Evolutionary conservation across 2,113 vertebrate genomes (phyloP).

Genomic region (Aegithalos caudatus): DNA sequence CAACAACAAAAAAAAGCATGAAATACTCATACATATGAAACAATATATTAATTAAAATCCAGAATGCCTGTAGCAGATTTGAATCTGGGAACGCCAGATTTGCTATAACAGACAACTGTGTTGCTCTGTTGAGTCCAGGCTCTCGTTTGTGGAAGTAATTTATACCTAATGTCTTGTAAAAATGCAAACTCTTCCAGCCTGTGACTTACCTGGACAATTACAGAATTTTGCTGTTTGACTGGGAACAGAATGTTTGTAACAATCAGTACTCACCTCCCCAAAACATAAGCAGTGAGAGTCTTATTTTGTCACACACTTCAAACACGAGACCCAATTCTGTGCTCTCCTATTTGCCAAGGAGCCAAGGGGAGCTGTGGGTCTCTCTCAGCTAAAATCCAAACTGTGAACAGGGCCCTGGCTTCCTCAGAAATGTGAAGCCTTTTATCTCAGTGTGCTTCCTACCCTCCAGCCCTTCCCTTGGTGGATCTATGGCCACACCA

Average conservation of each 20-base stretch:
- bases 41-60: slow-evolving; percentile 53
- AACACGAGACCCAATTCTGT: neutral
- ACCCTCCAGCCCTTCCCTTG: neutral
- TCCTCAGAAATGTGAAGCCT: neutral
- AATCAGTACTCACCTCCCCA: neutral
- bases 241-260: neutral
- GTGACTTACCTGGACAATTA: neutral
- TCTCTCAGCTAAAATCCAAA: neutral
- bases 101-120: neutral
- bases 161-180: neutral
- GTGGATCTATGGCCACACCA: neutral
- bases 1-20: neutral
- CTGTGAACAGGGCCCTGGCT: neutral
- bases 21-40: slow-evolving; percentile 47
- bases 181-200: neutral
- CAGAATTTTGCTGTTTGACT: neutral
- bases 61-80: slow-evolving; percentile 20
- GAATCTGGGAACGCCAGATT: slow-evolving; percentile 19
- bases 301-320: neutral
- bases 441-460: neutral
- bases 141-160: neutral
- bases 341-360: neutral
- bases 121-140: neutral
- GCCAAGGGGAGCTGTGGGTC: neutral
- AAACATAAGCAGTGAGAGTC: neutral